Conservation (phyloP, 2,888 invertebrate genomes). For the Hypercompe scribonia region DNA sequence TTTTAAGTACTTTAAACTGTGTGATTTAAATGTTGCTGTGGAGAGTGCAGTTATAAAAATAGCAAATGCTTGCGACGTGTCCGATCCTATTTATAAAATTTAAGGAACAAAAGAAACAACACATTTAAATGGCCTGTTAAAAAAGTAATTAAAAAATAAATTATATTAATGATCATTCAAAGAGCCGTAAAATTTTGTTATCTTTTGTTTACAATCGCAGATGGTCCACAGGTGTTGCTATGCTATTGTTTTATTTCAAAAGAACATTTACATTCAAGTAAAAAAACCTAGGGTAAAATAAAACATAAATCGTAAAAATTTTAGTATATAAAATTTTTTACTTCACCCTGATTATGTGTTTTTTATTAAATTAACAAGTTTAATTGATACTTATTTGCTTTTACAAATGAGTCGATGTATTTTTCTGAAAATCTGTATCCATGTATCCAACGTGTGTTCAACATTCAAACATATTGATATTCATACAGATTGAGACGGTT, state of each 20-base stretch:
- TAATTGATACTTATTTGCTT: neutral
- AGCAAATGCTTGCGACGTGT: no score
- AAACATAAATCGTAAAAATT: no score
- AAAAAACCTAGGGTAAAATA: neutral
- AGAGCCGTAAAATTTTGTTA: neutral
- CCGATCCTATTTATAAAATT: no score
- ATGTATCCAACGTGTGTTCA: no score
- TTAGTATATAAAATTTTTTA: no score
- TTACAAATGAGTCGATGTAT: neutral
- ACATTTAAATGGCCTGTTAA: neutral
- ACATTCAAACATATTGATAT: no score
- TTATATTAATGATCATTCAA: neutral
- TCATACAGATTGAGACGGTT: no score
- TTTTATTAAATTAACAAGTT: no score
- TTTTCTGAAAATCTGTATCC: neutral
- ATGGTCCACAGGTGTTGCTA: neutral
- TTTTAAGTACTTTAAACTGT: neutral
- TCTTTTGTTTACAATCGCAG: neutral
- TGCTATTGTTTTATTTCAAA: neutral
- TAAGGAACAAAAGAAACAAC: neutral
- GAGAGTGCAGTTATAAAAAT: neutral
- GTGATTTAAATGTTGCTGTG: neutral
- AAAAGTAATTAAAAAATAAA: neutral
- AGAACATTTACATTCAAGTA: neutral
- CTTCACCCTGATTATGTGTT: no score